phyloP scores from a whole-genome alignment of 2,113 vertebrate species.

The Festucalex cinctus region DNA sequence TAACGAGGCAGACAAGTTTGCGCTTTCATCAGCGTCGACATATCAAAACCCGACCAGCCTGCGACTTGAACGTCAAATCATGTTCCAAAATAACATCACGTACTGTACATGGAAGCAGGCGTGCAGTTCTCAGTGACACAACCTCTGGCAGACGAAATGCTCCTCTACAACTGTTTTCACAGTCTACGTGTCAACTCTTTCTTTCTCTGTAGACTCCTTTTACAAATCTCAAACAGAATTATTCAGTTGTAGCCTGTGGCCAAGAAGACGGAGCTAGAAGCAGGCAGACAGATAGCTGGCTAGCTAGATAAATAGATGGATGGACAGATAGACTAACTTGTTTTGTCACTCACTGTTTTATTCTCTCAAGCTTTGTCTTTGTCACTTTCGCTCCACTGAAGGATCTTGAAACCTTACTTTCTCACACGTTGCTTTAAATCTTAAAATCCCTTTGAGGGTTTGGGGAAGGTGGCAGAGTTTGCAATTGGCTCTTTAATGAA shows the following conservation, averaged over 20 bases:
- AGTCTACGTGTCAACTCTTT: slow-evolving; percentile 46
- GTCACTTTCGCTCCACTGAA: background rate
- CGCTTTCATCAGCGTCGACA: background rate
- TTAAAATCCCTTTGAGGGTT: background rate
- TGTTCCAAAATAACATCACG: slow-evolving; percentile 31
- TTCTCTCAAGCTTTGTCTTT: background rate
- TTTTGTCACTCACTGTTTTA: slow-evolving; percentile 2
- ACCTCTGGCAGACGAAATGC: slow-evolving; percentile 39
- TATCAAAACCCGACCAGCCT: background rate
- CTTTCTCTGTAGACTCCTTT: slow-evolving; percentile 27
- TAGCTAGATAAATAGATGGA: slow-evolving; percentile 17
- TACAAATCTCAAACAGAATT: slow-evolving; percentile 69
- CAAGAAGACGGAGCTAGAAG: slow-evolving; percentile 56
- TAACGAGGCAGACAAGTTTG: background rate
- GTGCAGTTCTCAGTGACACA: slow-evolving; percentile 15
- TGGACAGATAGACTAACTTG: background rate
- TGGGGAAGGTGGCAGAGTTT: background rate
- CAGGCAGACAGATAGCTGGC: slow-evolving; percentile 2
- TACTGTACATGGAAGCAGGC: background rate
- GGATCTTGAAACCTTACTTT: slow-evolving; percentile 1
- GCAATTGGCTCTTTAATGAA: background rate
- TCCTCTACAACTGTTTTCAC: slow-evolving; percentile 48
- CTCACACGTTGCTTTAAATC: background rate
- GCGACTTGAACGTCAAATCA: slow-evolving; percentile 7
- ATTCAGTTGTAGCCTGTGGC: slow-evolving; percentile 60